These are phyloP conservation scores for Cheilosia grossa DNA, from an alignment of 2,888 invertebrate genomes.

Conservation along the genomic window DNA sequence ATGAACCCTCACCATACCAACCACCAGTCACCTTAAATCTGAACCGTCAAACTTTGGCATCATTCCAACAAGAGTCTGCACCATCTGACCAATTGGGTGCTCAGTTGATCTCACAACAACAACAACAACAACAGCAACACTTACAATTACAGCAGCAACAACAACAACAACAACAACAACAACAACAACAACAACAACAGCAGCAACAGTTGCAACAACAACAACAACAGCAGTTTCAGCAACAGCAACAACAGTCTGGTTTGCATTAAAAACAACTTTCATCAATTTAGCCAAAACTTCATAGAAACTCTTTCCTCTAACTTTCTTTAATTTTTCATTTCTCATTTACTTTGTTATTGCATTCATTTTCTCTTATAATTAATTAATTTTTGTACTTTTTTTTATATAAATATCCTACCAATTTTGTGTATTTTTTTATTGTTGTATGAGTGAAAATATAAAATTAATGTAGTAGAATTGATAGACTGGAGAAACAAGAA, in stretches of 20 bases:
- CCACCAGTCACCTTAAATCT: conserved; percentile 54
- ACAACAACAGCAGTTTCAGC: conserved; percentile 29
- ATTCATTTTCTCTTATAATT: conserved; percentile 70
- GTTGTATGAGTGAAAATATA: conserved; percentile 35
- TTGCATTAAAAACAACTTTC: conserved; percentile 52
- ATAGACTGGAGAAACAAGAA: conserved; percentile 70
- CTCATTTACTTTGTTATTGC: conserved; percentile 49
- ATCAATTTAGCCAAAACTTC: conserved; percentile 30
- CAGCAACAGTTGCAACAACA: conserved; percentile 40
- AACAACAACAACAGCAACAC: conserved; percentile 5
- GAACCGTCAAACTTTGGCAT: conserved; percentile 49
- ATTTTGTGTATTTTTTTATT: conserved; percentile 3
- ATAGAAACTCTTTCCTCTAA: conserved; percentile 29
- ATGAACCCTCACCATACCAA: conserved; percentile 78
- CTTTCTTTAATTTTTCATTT: conserved; percentile 7
- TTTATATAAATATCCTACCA: conserved; percentile 53
- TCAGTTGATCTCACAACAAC: conserved; percentile 69
- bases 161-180: conserved; percentile 32
- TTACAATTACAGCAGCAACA: conserved; percentile 15
- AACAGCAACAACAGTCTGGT: conserved; percentile 61
- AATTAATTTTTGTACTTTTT: conserved; percentile 63
- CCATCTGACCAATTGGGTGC: conserved; percentile 66
- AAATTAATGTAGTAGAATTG: conserved; percentile 56
- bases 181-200: conserved; percentile 41
- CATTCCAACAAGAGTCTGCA: conserved; percentile 72